phyloP scores from a whole-genome alignment of 2,113 vertebrate species.

The Callipepla californica region DNA sequence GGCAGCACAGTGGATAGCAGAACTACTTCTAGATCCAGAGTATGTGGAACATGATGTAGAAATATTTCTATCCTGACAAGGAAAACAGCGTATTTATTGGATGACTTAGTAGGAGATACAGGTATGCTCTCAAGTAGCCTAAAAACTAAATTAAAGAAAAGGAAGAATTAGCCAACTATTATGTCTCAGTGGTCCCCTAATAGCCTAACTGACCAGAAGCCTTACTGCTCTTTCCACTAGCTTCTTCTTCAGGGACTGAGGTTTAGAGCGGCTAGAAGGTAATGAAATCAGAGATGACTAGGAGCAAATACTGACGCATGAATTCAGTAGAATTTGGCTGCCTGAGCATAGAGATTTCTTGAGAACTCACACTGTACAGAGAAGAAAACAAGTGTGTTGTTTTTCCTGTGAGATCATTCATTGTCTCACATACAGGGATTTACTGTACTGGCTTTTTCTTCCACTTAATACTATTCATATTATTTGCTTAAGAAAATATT shows the following conservation, averaged over 20 bases:
- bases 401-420: background rate
- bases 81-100: background rate
- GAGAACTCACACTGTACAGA: background rate
- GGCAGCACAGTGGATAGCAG: background rate
- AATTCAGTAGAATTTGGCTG: background rate
- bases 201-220: background rate
- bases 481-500: constrained; percentile 21
- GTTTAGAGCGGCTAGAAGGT: background rate
- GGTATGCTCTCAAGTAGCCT: background rate
- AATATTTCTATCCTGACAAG: background rate
- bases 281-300: background rate
- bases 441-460: background rate
- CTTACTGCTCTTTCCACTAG: background rate
- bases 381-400: background rate
- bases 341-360: background rate
- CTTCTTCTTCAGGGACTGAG: background rate
- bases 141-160: background rate
- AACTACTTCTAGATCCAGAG: background rate
- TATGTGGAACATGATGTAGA: background rate
- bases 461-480: background rate
- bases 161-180: background rate
- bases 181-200: background rate
- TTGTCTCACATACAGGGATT: background rate
- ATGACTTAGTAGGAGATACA: background rate
- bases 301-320: background rate